Evolutionary conservation across 37 sponge, comb jelly and placozoan species (phyloP), one percentile per base, ranked within the genome.

Genomic region (Spongilla lacustris): DNA sequence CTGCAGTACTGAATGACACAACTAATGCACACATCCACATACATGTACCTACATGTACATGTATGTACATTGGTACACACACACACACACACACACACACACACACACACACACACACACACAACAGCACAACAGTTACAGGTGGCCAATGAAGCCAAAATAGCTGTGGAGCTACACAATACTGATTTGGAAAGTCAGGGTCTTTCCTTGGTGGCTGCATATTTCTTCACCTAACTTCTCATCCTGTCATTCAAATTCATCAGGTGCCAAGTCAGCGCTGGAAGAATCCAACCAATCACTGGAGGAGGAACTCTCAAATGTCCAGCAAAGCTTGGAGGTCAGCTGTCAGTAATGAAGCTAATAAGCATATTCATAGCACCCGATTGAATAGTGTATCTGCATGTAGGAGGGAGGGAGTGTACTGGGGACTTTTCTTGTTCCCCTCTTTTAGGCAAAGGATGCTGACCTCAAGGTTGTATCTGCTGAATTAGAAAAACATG

Each of bases 51-150:
- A 58, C 58, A 58, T 14, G 11, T 14, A 58, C 58, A 58, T 6
- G 6, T 41, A 6, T 6, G 6, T 6, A 41, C 25, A 74, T 6
- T 19, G 5, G 10, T 2, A 35, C 74, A 74, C 74, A 74, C 74
- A 29, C 31, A 74, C 31, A 29, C 74, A 74, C 74, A 74, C 74
- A 74, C 74, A 29, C 33, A 74, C 74, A 29, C 31, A 29, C 74
- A 27, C 70, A n/a, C 25, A 69, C 70, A 27, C 6, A 41, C 41
- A 74, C 75, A 74, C 76, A 76, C 36, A 35, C 41, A 72, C 31
- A 72, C 58, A 9, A 14, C 35, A 49, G 80, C 29, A 68, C 80
- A 80, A 49, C 29, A 49, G 30, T 66, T 80, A 36, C 29, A 80
- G 33, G 67, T 32, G 25, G 80, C 68, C 33, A 67, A 67, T 17